phyloP scores from a whole-genome alignment of 2,113 vertebrate genomes.

The Perca schrenkii region DNA sequence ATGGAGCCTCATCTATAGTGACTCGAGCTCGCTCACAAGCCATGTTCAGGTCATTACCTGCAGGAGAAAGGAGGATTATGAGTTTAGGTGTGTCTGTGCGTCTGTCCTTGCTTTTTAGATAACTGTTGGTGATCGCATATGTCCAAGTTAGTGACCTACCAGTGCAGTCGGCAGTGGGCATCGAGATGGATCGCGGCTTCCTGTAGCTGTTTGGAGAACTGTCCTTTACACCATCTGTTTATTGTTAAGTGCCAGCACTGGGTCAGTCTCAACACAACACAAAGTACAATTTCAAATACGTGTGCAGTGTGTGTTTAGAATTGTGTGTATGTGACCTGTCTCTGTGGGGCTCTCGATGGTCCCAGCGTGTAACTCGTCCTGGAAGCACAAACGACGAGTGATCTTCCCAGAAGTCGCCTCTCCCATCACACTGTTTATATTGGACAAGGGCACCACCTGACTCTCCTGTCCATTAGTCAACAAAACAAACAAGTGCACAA shows the following conservation, averaged over 20 bases:
- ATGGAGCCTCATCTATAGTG: slow-evolving; percentile 78
- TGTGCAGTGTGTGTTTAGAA: not conserved
- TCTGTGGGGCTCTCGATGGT: slow-evolving; percentile 75
- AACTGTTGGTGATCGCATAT: slow-evolving; percentile 16
- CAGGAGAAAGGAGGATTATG: not conserved
- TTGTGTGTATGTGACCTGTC: slow-evolving; percentile 76
- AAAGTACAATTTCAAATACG: not conserved
- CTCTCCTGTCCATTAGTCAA: slow-evolving; percentile 84
- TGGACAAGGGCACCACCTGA: slow-evolving; percentile 88
- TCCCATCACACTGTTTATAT: slow-evolving; percentile 84
- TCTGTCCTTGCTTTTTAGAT: slow-evolving; percentile 11
- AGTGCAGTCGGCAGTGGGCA: slow-evolving; percentile 78
- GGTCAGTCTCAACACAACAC: slow-evolving; percentile 28
- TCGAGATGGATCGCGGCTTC: slow-evolving; percentile 81
- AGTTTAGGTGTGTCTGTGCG: not conserved
- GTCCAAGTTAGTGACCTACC: slow-evolving; percentile 73
- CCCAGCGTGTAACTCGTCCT: slow-evolving; percentile 82
- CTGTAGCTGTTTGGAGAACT: slow-evolving; percentile 71
- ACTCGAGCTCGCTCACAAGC: slow-evolving; percentile 87
- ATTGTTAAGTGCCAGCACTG: slow-evolving; percentile 15
- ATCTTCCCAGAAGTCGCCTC: slow-evolving; percentile 76
- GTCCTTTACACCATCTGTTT: slow-evolving; percentile 81
- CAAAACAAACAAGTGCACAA: slow-evolving; percentile 4
- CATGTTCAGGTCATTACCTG: slow-evolving; percentile 87
- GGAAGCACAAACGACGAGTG: slow-evolving; percentile 79